Percentiles rank a stretch among this genome's conserved stretches.
Conservation (phyloP, 2,113 vertebrate genomes). For the Helogale parvula region DNA sequence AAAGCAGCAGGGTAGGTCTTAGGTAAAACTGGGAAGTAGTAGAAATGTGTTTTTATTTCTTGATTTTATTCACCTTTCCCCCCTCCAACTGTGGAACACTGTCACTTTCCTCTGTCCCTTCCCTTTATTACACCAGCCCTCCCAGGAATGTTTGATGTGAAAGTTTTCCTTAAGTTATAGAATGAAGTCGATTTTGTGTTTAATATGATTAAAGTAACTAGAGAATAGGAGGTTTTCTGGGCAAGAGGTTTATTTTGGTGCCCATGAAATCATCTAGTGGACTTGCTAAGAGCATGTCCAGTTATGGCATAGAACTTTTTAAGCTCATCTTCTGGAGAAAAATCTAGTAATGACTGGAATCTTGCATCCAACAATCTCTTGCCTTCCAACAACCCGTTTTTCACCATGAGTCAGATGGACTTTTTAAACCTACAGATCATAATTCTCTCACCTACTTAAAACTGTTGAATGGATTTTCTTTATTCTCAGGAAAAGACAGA, state of each 20-base stretch:
- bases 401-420: background rate
- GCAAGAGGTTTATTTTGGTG: background rate
- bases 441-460: background rate
- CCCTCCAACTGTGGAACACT: background rate
- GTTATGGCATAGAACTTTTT: background rate
- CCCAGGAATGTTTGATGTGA: background rate
- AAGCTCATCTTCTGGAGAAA: background rate
- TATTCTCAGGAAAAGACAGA: background rate
- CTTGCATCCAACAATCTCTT: background rate
- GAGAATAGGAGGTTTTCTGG: background rate
- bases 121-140: background rate
- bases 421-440: background rate
- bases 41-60: background rate
- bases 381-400: background rate
- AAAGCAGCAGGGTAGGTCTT: background rate
- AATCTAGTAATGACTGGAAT: conserved; percentile 1
- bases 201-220: background rate
- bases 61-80: background rate
- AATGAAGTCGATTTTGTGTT: background rate
- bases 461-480: background rate
- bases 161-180: conserved; percentile 18
- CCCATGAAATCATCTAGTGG: background rate
- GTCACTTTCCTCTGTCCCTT: background rate
- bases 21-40: background rate
- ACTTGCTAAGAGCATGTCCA: background rate